Evolutionary conservation across 2,113 vertebrate genomes (phyloP).

Genomic region (Triplophysa siluroides): DNA sequence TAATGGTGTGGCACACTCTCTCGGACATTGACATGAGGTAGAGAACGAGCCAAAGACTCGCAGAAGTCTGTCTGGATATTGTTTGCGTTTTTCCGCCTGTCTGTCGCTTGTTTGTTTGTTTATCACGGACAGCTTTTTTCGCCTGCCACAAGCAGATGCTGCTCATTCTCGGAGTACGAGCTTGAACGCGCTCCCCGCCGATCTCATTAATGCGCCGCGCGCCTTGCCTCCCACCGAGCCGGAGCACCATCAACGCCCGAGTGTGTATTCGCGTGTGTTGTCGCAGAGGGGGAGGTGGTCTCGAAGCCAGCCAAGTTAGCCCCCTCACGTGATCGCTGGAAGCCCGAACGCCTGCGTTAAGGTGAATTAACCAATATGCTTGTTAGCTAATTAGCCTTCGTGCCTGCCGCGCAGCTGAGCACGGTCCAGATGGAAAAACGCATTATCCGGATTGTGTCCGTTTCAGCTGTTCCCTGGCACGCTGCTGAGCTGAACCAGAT

Average conservation of each 20-base stretch:
- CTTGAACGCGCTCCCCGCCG: conserved; percentile 66
- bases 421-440: conserved; percentile 77
- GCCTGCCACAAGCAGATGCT: conserved; percentile 72
- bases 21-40: conserved; percentile 2
- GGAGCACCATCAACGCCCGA: conserved; percentile 56
- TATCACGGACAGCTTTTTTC: conserved; percentile 70
- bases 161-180: conserved; percentile 64
- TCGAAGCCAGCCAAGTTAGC: conserved; percentile 69
- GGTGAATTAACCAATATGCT: conserved; percentile 79
- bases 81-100: conserved; percentile 11
- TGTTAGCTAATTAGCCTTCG: conserved; percentile 79
- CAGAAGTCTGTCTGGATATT: conserved; percentile 44
- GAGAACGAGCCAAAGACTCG: conserved; percentile 36
- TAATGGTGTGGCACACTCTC: background rate
- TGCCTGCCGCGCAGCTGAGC: conserved; percentile 72
- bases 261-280: conserved; percentile 50
- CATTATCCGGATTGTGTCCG: conserved; percentile 76
- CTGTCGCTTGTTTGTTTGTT: conserved; percentile 62
- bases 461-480: conserved; percentile 58
- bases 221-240: conserved; percentile 58
- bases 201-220: conserved; percentile 66
- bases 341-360: conserved; percentile 68
- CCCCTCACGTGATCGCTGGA: conserved; percentile 45
- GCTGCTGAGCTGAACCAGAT: background rate
- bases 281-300: conserved; percentile 29